These are phyloP conservation scores for Polypedilum vanderplanki DNA, from an alignment of 1,140 invertebrate species.

Conservation along the genomic window DNA sequence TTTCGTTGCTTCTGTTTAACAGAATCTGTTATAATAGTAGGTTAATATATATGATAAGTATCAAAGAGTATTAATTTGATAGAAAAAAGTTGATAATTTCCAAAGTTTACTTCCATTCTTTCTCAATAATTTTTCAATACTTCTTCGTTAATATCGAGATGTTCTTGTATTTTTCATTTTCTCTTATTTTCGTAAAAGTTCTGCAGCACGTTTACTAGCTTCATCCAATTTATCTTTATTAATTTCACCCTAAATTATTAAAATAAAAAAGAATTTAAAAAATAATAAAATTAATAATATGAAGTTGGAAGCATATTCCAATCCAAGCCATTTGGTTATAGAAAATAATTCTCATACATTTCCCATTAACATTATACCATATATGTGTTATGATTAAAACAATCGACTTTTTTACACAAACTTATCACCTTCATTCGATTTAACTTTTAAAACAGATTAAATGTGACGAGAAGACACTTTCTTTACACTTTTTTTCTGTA, in stretches of 20 bases:
- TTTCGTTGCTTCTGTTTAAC: too few relatives aligned
- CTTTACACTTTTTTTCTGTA: too few relatives aligned
- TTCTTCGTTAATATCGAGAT: too few relatives aligned
- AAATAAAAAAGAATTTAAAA: slow-evolving; percentile 38
- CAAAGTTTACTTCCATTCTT: too few relatives aligned
- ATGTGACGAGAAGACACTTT: too few relatives aligned
- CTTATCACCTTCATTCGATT: too few relatives aligned
- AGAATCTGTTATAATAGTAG: too few relatives aligned
- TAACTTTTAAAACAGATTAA: too few relatives aligned
- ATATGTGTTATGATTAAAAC: not conserved
- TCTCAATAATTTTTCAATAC: too few relatives aligned
- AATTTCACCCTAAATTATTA: slow-evolving; percentile 52
- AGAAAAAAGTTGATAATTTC: too few relatives aligned
- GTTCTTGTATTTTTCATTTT: not conserved
- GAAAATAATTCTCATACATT: not conserved
- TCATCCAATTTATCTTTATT: slow-evolving; percentile 67
- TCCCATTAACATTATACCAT: not conserved
- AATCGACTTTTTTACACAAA: not conserved
- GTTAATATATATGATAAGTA: too few relatives aligned
- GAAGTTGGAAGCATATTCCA: not conserved
- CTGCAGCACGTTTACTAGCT: slow-evolving; percentile 65
- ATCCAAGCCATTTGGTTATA: not conserved
- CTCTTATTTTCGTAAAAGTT: slow-evolving; percentile 51
- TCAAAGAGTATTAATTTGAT: too few relatives aligned
- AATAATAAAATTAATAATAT: slow-evolving; percentile 30